Evolutionary conservation across 2,113 vertebrate genomes (phyloP).

Genomic region (Orcinus orca): DNA sequence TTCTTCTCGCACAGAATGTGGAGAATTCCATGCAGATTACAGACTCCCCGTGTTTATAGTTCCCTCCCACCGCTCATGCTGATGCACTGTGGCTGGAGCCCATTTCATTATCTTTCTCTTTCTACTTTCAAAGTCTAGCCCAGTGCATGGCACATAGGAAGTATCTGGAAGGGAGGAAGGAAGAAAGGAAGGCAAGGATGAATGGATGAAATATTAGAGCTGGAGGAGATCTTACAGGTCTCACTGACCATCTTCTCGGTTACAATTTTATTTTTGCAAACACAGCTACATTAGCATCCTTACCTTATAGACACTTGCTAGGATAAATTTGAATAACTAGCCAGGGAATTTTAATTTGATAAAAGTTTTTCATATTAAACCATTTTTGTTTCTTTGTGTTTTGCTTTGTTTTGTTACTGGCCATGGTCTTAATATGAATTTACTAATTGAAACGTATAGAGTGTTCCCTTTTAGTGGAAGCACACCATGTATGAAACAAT

Average conservation of each 20-base stretch:
- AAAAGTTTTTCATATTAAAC: neutral
- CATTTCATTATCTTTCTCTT: neutral
- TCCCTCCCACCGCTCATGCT: neutral
- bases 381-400: neutral
- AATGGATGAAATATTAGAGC: neutral
- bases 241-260: neutral
- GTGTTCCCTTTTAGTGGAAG: constrained; percentile 2
- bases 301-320: neutral
- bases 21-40: neutral
- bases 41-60: neutral
- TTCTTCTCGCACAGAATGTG: neutral
- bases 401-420: neutral
- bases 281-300: neutral
- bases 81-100: neutral
- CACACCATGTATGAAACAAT: neutral
- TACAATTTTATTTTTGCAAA: neutral
- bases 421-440: neutral
- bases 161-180: neutral
- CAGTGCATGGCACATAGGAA: neutral
- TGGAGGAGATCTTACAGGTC: neutral
- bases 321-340: constrained; percentile 3
- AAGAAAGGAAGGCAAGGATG: neutral
- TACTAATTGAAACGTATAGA: neutral
- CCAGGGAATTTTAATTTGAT: neutral
- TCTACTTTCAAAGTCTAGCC: neutral